Percentiles rank a stretch among this genome's conserved stretches.
Conservation (phyloP, 2,888 invertebrate species). For the Gastrophysa polygoni region DNA sequence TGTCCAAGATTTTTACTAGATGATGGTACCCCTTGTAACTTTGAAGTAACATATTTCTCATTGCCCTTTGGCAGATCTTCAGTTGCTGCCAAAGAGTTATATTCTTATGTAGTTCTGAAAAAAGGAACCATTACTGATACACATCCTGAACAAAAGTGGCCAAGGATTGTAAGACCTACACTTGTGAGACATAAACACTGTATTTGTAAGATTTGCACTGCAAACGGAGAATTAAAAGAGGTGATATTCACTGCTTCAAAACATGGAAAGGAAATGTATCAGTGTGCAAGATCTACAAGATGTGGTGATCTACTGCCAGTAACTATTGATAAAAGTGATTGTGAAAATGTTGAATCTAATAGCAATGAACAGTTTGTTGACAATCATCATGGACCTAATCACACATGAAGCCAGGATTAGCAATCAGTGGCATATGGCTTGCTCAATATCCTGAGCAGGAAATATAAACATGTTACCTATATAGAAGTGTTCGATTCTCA, state of each 20-base stretch:
- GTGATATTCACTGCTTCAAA: slow-evolving; percentile 77
- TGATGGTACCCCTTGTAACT: slow-evolving; percentile 78
- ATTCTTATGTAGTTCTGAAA: slow-evolving; percentile 81
- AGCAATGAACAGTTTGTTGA: neutral
- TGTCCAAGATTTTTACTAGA: slow-evolving; percentile 76
- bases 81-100: slow-evolving; percentile 64
- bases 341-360: slow-evolving; percentile 11
- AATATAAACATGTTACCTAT: too few species aligned
- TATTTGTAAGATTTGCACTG: slow-evolving; percentile 79
- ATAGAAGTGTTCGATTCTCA: too few species aligned
- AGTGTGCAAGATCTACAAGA: slow-evolving; percentile 72
- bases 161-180: slow-evolving; percentile 77
- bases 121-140: slow-evolving; percentile 64
- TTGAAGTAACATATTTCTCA: slow-evolving; percentile 67
- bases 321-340: slow-evolving; percentile 49
- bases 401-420: too few species aligned
- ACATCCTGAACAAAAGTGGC: slow-evolving; percentile 68
- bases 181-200: slow-evolving; percentile 73
- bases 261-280: slow-evolving; percentile 76
- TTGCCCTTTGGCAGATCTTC: slow-evolving; percentile 61
- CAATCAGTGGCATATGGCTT: too few species aligned
- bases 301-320: slow-evolving; percentile 86
- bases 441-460: too few species aligned
- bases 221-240: slow-evolving; percentile 75
- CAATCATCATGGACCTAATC: neutral